Conservation (phyloP, 2,113 vertebrate genomes). For the Tenebrosternarchus preto region DNA sequence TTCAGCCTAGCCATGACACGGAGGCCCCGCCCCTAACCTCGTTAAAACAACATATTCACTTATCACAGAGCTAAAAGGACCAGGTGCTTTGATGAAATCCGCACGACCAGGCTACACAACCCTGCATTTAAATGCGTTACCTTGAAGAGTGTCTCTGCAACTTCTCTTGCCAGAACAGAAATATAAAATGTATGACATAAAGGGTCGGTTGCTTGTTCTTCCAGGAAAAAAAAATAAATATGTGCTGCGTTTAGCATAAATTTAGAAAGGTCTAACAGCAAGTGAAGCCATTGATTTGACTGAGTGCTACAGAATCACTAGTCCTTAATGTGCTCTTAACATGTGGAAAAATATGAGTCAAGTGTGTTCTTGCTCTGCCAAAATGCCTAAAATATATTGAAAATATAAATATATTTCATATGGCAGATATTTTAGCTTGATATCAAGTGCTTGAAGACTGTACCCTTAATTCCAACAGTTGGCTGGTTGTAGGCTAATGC, state of each 20-base stretch:
- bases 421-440: conserved; percentile 45
- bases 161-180: not conserved
- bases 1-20: conserved; percentile 14
- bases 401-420: too few relatives aligned
- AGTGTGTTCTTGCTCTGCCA: conserved; percentile 9
- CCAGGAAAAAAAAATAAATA: not conserved
- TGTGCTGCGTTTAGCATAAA: not conserved
- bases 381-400: conserved; percentile 11
- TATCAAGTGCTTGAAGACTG: conserved; percentile 29
- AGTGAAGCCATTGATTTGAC: not conserved
- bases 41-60: conserved; percentile 52
- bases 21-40: conserved; percentile 17
- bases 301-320: not conserved
- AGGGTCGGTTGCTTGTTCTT: not conserved
- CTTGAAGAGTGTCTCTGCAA: not conserved
- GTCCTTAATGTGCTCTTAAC: conserved; percentile 6
- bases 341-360: conserved; percentile 2
- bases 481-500: conserved; percentile 25
- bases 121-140: not conserved
- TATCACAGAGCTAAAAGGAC: conserved; percentile 28
- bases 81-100: conserved; percentile 16
- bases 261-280: not conserved
- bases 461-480: conserved; percentile 38
- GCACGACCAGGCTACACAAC: not conserved
- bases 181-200: not conserved